Conservation (phyloP, 2,888 invertebrate genomes). For the Patella caerulea region DNA sequence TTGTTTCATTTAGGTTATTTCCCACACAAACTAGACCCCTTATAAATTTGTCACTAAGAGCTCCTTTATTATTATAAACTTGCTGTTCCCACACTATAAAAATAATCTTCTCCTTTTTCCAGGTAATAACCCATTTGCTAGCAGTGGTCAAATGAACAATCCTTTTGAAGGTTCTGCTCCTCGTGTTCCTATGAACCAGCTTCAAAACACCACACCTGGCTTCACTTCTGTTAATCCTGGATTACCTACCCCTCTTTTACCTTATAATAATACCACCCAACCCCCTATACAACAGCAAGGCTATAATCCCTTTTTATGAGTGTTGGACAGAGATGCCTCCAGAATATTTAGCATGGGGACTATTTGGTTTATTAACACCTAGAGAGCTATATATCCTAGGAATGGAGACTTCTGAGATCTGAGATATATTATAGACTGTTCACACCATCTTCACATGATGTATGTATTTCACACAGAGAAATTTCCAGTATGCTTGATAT, state of each 20-base stretch:
- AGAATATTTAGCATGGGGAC: no score
- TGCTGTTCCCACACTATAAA: no score
- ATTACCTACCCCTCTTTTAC: conserved; percentile 60
- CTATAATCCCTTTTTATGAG: conserved; percentile 65
- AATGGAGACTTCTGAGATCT: no score
- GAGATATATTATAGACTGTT: background rate
- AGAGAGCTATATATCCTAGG: no score
- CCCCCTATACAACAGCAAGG: conserved; percentile 49
- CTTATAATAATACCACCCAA: conserved; percentile 41
- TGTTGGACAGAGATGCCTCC: background rate
- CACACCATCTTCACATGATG: conserved; percentile 7
- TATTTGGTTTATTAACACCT: no score
- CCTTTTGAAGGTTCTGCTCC: conserved; percentile 62
- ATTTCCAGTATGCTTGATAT: background rate
- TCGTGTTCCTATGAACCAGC: conserved; percentile 64
- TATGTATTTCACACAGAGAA: background rate
- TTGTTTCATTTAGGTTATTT: no score
- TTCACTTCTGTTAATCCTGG: conserved; percentile 54
- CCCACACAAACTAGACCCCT: no score
- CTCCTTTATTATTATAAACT: no score
- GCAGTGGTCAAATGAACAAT: conserved; percentile 44
- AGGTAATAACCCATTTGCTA: conserved; percentile 65
- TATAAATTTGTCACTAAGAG: no score
- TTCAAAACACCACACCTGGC: conserved; percentile 54
- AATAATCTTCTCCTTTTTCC: conserved; percentile 22